phyloP scores from a whole-genome alignment of 2,797 vertebrate genomes.

The Sebastes baramenuke region DNA sequence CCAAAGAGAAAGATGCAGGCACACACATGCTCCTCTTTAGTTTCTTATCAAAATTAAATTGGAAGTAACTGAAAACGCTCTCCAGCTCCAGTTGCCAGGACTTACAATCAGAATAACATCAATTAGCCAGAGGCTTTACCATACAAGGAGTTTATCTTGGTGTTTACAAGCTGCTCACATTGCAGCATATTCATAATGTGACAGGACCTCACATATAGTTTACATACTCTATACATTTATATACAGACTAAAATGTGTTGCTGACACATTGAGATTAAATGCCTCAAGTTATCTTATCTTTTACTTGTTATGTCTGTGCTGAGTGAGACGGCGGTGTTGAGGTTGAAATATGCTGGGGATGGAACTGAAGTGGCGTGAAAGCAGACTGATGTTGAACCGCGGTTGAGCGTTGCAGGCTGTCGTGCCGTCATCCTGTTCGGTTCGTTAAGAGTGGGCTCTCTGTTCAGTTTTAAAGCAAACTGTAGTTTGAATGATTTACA shows the following conservation, averaged over 20 bases:
- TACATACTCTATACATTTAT: conserved; percentile 16
- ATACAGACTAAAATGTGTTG: conserved; percentile 28
- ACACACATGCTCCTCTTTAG: conserved; percentile 45
- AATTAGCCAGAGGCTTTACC: conserved; percentile 22
- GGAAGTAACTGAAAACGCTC: conserved; percentile 32
- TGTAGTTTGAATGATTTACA: not conserved
- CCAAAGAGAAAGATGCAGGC: not conserved
- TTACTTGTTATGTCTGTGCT: not conserved
- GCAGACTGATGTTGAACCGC: not conserved
- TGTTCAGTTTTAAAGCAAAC: not conserved
- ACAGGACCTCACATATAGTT: conserved; percentile 40
- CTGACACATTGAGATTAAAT: conserved; percentile 16
- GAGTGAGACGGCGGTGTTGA: not conserved
- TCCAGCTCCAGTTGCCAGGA: not conserved
- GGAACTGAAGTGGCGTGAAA: not conserved
- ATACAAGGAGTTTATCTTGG: conserved; percentile 26
- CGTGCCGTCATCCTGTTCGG: not conserved
- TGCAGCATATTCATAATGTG: conserved; percentile 3
- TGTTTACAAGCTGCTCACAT: conserved; percentile 37
- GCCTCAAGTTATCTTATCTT: not conserved
- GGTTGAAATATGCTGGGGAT: not conserved
- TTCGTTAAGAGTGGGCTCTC: fast-evolving
- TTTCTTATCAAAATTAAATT: conserved; percentile 28
- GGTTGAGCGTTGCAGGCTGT: not conserved
- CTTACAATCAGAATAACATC: conserved; percentile 9